Evolutionary conservation across 2,888 invertebrate species (phyloP).

Genomic region (Drosophila paracracens): DNA sequence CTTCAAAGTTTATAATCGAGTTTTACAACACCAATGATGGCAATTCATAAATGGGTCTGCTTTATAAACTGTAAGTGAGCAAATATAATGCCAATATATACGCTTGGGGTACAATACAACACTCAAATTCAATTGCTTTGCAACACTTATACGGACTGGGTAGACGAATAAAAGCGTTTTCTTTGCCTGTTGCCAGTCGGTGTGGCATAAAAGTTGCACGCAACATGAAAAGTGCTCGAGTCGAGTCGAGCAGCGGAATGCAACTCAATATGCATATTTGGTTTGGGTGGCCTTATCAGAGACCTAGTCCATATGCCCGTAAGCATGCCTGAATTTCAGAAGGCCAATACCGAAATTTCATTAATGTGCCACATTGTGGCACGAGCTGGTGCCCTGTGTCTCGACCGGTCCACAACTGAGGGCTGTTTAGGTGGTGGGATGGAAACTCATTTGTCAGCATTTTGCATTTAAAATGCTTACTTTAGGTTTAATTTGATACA

Average conservation of each 20-base stretch:
- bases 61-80: background rate
- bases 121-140: background rate
- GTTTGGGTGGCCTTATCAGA: background rate
- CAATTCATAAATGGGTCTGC: background rate
- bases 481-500: slow-evolving; percentile 61
- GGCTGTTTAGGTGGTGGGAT: slow-evolving; percentile 20
- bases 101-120: background rate
- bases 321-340: slow-evolving; percentile 19
- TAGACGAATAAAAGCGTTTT: background rate
- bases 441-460: slow-evolving; percentile 76
- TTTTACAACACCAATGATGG: background rate
- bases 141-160: background rate
- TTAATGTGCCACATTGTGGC: slow-evolving; percentile 68
- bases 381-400: slow-evolving; percentile 22
- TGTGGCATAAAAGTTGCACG: background rate
- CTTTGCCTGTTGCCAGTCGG: background rate
- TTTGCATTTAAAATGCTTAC: slow-evolving; percentile 72
- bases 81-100: background rate
- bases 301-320: slow-evolving; percentile 7
- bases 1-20: background rate
- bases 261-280: background rate
- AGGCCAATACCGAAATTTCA: slow-evolving; percentile 74
- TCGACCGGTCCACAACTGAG: background rate
- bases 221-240: background rate
- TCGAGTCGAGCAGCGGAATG: background rate